Evolutionary conservation across 2,113 vertebrate species (phyloP), one percentile per base, ranked within the genome.

Genomic region (Noctilio leporinus): DNA sequence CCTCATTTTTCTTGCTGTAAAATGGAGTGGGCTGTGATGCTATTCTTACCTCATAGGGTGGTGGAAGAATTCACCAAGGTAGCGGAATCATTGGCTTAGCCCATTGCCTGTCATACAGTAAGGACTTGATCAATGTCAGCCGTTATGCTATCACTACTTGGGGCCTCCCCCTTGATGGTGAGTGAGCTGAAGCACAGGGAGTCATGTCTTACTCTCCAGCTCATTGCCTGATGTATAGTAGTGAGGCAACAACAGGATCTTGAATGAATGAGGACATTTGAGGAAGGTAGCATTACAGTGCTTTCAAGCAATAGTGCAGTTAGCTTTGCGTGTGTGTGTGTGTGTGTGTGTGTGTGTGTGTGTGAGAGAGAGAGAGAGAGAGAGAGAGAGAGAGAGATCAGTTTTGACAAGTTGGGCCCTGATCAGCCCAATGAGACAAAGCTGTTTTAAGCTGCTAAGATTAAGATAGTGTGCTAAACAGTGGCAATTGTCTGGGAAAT

Each of bases 371-470:
- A 43, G 67, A 55, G 16, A 62, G 28, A 72, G 64, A 75, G 10
- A 75, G 38, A 38, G 5, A 45, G 14, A 57, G 0, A 22, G 35
- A 38, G 47, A 40, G 24, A 70, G 19, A 26, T 59, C 64, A 30
- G 30, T 4, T 82, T 77, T 73, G 47, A 77, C 62, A 11, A 40
- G 12, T 67, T 57, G 20, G 20, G 22, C 15, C 11, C 10, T 55
- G 64, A 77, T 3, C 28, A 57, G 28, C 33, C 28, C 43, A 51
- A 6, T 57, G 12, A 89, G 51, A 67, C 83, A 57, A 83, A 24
- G 70, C 73, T 57, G 26, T 94, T 97, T 75, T 35, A 43, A 35
- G 57, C 82, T 95, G 94, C 85, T 76, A 33, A 92, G 30, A 93
- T 11, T 76, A 33, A 92, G 30, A 93, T 11, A 35, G 43, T 53